Evolutionary conservation across 2,888 invertebrate genomes (phyloP).

Genomic region (Alcis repandata): DNA sequence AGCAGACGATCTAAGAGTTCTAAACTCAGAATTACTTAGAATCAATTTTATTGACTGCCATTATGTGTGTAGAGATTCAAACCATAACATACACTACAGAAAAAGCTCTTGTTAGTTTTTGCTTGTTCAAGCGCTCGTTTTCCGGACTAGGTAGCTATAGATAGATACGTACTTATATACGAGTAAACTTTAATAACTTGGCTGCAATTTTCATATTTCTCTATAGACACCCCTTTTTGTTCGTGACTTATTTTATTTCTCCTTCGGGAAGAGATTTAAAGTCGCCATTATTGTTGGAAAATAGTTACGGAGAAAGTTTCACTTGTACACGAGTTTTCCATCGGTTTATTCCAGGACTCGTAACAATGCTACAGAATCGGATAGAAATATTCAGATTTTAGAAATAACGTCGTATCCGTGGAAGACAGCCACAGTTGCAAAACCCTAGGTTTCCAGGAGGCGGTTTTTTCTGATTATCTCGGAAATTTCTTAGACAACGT

Average conservation of each 20-base stretch:
- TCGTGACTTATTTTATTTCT: slow-evolving; percentile 43
- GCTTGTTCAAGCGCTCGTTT: slow-evolving; percentile 10
- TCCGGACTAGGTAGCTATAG: too few species aligned
- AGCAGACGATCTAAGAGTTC: too few species aligned
- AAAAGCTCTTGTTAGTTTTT: background rate
- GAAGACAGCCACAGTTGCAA: too few species aligned
- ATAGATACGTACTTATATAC: background rate
- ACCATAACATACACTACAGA: too few species aligned
- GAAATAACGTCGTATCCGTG: too few species aligned
- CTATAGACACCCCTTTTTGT: slow-evolving; percentile 51
- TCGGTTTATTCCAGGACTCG: slow-evolving; percentile 41
- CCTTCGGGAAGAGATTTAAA: slow-evolving; percentile 26
- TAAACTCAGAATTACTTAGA: too few species aligned
- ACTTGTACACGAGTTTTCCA: slow-evolving; percentile 44
- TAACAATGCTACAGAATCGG: background rate
- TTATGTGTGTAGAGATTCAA: too few species aligned
- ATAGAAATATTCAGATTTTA: too few species aligned
- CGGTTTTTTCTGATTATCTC: too few species aligned
- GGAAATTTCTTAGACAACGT: too few species aligned
- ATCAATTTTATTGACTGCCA: too few species aligned
- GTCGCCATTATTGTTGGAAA: slow-evolving; percentile 21
- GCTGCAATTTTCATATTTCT: slow-evolving; percentile 59
- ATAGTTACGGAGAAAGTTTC: slow-evolving; percentile 20
- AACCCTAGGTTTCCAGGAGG: too few species aligned
- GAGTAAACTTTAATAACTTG: slow-evolving; percentile 40